Evolutionary conservation across 1,140 invertebrate genomes (phyloP).

Genomic region (Vollenhovia emeryi): DNA sequence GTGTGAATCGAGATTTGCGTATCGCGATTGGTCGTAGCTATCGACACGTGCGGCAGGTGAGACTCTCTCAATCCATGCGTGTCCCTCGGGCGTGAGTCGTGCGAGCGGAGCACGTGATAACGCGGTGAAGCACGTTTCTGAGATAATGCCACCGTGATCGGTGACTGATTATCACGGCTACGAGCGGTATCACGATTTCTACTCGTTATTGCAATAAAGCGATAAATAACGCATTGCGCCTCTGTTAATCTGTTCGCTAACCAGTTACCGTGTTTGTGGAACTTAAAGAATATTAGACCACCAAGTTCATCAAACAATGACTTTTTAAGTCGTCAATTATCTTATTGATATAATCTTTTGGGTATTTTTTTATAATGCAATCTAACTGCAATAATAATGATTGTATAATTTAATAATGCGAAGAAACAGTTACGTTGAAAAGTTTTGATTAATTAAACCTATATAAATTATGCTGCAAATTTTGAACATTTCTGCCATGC

Average conservation of each 20-base stretch:
- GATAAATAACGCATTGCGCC: not conserved
- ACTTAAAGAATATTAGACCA: not conserved
- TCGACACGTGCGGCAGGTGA: conserved; percentile 4
- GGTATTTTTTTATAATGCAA: not conserved
- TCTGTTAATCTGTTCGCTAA: not conserved
- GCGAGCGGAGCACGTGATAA: conserved; percentile 51
- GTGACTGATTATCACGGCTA: conserved; percentile 20
- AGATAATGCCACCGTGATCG: conserved; percentile 48
- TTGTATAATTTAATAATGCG: not conserved
- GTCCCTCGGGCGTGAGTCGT: not conserved
- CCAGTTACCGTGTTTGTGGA: not conserved
- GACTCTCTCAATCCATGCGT: not conserved
- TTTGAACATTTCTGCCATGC: not conserved
- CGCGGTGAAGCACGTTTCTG: conserved; percentile 7
- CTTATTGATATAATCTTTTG: not conserved
- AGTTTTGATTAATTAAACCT: not conserved
- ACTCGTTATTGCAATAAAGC: not conserved
- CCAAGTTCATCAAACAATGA: not conserved
- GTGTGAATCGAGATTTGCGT: conserved; percentile 9
- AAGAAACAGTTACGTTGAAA: not conserved
- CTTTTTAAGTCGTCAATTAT: not conserved
- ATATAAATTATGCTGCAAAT: not conserved
- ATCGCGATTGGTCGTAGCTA: conserved; percentile 36
- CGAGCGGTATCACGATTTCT: not conserved
- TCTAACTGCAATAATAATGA: not conserved